Evolutionary conservation across 2,797 vertebrate genomes (phyloP).

Genomic region (Gadopsis bispinosus): DNA sequence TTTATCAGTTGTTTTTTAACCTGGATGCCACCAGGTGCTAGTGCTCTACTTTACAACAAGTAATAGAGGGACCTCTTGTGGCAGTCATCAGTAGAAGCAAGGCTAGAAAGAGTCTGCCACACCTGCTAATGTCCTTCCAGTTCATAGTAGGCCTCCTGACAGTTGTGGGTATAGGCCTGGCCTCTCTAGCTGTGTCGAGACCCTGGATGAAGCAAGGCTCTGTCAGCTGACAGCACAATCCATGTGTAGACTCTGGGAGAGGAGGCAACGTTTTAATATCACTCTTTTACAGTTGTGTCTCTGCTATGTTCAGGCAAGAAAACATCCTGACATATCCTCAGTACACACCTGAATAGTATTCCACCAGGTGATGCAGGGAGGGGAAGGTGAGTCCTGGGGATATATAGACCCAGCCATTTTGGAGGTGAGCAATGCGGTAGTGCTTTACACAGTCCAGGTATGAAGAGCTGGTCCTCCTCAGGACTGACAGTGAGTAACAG

Average conservation of each 20-base stretch:
- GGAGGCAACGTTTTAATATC: neutral
- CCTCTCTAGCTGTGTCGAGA: neutral
- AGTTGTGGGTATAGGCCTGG: constrained; percentile 48
- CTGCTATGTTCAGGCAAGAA: neutral
- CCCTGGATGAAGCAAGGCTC: constrained; percentile 83
- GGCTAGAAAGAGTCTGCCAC: constrained; percentile 80
- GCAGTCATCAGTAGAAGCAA: constrained; percentile 66
- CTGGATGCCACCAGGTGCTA: neutral
- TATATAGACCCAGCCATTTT: constrained; percentile 90
- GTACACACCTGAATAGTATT: constrained; percentile 87
- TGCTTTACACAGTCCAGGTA: constrained; percentile 83
- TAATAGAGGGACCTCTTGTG: constrained; percentile 56
- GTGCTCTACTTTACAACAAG: neutral
- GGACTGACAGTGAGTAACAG: constrained; percentile 86
- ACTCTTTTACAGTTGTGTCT: neutral
- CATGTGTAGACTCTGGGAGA: constrained; percentile 80
- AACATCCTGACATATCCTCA: neutral
- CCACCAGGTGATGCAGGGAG: constrained; percentile 86
- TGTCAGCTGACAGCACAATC: constrained; percentile 85
- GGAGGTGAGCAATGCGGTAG: constrained; percentile 86
- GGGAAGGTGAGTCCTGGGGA: constrained; percentile 87
- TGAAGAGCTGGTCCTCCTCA: constrained; percentile 66
- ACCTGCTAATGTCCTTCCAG: constrained; percentile 90
- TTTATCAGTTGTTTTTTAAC: neutral
- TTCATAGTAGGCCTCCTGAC: constrained; percentile 82